Evolutionary conservation across 2,113 vertebrate genomes (phyloP).

Genomic region (Caloenas nicobarica): DNA sequence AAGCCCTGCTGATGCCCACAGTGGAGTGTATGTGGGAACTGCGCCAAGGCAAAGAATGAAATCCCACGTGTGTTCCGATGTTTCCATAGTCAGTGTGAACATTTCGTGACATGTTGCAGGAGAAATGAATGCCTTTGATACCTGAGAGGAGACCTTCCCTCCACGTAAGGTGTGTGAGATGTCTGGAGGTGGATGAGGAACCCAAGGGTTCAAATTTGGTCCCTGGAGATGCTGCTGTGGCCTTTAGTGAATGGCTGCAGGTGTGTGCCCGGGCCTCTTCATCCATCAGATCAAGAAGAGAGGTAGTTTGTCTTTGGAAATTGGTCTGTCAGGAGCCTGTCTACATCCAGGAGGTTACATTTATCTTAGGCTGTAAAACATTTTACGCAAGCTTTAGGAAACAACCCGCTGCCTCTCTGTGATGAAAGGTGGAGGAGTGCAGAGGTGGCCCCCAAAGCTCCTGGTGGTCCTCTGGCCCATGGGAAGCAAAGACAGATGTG

Average conservation of each 20-base stretch:
- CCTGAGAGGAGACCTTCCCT: not conserved
- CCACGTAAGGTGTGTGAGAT: fast-evolving
- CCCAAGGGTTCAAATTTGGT: not conserved
- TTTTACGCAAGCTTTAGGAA: not conserved
- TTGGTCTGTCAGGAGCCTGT: not conserved
- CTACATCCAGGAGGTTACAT: not conserved
- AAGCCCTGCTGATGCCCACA: not conserved
- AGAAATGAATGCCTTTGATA: not conserved
- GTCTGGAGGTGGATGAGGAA: not conserved
- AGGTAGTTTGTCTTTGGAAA: not conserved
- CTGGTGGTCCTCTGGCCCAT: not conserved
- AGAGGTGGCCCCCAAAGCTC: not conserved
- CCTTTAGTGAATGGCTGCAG: not conserved
- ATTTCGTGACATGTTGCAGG: fast-evolving
- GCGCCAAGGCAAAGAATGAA: fast-evolving
- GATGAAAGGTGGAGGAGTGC: not conserved
- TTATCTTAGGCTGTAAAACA: not conserved
- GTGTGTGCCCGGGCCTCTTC: not conserved
- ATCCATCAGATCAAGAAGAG: not conserved
- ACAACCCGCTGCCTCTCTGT: not conserved
- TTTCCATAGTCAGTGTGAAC: not conserved
- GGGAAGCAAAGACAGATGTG: not conserved
- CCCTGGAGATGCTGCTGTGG: fast-evolving
- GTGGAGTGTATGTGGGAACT: fast-evolving
- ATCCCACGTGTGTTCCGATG: fast-evolving